phyloP scores from a whole-genome alignment of 2,113 vertebrate species.

The Corythaeola cristata region DNA sequence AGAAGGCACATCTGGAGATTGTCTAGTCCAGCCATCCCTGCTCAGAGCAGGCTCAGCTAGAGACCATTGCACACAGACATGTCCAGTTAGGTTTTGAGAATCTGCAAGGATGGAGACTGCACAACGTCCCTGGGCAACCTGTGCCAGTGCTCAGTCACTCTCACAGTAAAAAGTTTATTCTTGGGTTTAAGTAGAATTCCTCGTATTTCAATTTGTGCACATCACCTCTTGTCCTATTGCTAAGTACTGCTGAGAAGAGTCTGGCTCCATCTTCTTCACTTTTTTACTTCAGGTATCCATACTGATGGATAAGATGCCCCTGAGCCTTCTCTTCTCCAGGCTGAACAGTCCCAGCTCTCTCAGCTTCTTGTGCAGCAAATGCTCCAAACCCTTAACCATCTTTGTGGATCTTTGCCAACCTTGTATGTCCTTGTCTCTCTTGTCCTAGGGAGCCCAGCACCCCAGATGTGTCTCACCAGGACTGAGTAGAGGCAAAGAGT shows the following conservation, averaged over 20 bases:
- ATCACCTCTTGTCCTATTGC: neutral
- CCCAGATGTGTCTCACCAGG: neutral
- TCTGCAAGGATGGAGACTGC: neutral
- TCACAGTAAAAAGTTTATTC: neutral
- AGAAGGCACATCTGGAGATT: neutral
- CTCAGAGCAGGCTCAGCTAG: neutral
- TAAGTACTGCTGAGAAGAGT: neutral
- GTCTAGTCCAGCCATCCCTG: neutral
- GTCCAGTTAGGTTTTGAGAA: neutral
- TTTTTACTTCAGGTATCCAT: neutral
- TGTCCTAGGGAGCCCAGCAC: neutral
- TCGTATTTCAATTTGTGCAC: neutral
- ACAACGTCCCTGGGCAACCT: neutral
- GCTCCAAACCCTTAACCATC: neutral
- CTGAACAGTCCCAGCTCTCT: neutral
- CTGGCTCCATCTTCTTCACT: neutral
- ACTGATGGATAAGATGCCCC: neutral
- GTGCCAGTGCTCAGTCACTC: neutral
- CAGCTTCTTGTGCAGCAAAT: neutral
- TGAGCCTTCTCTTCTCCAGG: too few species aligned
- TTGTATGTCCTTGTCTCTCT: neutral
- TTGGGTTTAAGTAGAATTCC: neutral
- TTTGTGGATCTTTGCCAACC: neutral
- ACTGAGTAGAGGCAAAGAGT: neutral
- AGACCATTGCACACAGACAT: neutral